A percentile compares a stretch with the other conserved stretches of the same genome.
These are phyloP conservation scores for Dinomys branickii DNA, from an alignment of 2,113 vertebrate species.

Conservation along the genomic window DNA sequence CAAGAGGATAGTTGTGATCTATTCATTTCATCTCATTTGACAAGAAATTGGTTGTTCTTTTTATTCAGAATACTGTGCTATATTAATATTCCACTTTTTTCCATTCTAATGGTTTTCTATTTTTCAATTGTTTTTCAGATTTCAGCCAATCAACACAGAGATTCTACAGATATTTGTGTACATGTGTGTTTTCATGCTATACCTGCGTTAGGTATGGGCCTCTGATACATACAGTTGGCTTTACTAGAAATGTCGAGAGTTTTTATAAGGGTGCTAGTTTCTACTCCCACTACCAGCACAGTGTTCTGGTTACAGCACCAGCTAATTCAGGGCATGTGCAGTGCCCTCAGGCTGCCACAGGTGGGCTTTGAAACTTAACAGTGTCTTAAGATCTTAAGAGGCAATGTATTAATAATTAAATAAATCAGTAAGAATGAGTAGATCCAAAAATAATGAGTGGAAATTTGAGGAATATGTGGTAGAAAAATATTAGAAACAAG, in stretches of 20 bases:
- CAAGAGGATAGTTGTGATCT: neutral
- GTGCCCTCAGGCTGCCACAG: no score
- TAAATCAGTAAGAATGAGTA: neutral
- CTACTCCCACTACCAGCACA: neutral
- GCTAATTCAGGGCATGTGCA: neutral
- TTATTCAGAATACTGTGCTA: neutral
- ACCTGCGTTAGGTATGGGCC: neutral
- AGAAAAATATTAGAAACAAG: neutral
- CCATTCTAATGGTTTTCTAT: neutral
- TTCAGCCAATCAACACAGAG: neutral
- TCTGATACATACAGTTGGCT: neutral
- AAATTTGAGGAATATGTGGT: neutral
- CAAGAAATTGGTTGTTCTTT: neutral
- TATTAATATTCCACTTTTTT: neutral
- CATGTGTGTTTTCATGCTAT: neutral
- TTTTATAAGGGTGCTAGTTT: neutral
- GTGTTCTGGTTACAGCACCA: neutral
- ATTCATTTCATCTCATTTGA: neutral
- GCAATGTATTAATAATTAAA: neutral
- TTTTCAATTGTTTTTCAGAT: neutral
- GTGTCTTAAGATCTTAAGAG: neutral
- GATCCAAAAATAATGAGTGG: neutral
- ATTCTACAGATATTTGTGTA: neutral
- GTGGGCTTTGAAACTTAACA: neutral
- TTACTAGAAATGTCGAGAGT: neutral